A percentile compares a stretch with the other conserved stretches of the same genome.
Conservation (phyloP, 2,888 invertebrate species). For the Oasisia sp. region DNA sequence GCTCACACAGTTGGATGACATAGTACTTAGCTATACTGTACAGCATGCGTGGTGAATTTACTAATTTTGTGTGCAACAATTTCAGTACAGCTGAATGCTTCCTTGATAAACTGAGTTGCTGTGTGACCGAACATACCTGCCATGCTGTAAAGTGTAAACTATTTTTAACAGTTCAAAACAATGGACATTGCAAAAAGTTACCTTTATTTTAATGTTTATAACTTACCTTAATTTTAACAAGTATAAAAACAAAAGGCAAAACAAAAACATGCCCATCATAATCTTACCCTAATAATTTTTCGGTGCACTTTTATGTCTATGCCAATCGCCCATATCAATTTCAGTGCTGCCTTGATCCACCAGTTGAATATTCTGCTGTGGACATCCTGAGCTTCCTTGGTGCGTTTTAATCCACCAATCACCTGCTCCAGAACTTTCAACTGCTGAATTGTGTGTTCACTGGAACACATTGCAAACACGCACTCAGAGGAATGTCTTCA, state of each 20-base stretch:
- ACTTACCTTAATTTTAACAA: too few relatives aligned
- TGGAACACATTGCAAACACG: background rate
- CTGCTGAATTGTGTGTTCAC: conserved; percentile 3
- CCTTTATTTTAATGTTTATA: too few relatives aligned
- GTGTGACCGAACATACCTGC: too few relatives aligned
- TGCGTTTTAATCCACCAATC: conserved; percentile 17
- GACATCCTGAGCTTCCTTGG: background rate
- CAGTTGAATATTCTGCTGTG: background rate
- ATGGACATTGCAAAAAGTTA: too few relatives aligned
- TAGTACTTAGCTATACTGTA: too few relatives aligned
- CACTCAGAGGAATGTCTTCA: background rate
- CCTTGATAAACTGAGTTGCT: too few relatives aligned
- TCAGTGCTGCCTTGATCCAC: background rate
- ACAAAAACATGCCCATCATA: background rate
- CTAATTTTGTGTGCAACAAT: too few relatives aligned
- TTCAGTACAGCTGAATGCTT: too few relatives aligned
- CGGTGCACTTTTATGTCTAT: background rate
- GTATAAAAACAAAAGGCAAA: background rate
- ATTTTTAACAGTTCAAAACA: too few relatives aligned
- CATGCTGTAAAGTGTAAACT: too few relatives aligned
- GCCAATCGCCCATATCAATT: background rate
- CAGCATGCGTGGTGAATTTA: too few relatives aligned
- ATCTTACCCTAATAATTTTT: background rate
- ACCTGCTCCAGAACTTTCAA: conserved; percentile 3
- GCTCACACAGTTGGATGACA: too few relatives aligned